These are phyloP conservation scores for Phengaris alcon DNA, from an alignment of 2,888 invertebrate species.

Conservation along the genomic window DNA sequence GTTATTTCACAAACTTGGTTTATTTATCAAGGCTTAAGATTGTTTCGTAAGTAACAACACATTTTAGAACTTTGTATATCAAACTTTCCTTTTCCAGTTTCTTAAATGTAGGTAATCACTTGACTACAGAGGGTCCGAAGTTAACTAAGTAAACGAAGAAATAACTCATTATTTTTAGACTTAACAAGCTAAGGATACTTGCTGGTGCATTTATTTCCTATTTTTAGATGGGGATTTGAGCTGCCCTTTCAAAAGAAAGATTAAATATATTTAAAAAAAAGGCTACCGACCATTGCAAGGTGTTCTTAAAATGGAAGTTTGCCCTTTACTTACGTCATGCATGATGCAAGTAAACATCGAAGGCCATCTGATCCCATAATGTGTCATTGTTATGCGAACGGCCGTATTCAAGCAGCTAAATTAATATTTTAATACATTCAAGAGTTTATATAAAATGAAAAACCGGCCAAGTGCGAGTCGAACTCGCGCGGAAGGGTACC, in stretches of 20 bases:
- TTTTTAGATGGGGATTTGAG: conserved; percentile 4
- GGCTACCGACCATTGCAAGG: not conserved
- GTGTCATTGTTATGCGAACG: not conserved
- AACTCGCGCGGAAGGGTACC: too few relatives aligned
- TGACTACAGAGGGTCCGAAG: not conserved
- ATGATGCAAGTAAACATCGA: not conserved
- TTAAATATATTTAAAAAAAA: not conserved
- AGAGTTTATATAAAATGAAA: not conserved
- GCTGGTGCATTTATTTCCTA: not conserved
- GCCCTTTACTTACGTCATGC: not conserved
- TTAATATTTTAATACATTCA: not conserved
- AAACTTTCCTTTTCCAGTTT: not conserved
- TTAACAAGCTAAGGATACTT: conserved; percentile 1
- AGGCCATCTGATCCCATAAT: not conserved
- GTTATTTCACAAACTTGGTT: not conserved
- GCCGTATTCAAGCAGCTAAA: not conserved
- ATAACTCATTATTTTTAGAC: not conserved
- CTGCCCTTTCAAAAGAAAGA: not conserved
- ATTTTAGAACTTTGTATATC: not conserved
- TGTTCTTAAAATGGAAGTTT: not conserved
- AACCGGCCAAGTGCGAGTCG: too few relatives aligned
- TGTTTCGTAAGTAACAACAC: not conserved
- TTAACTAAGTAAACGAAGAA: not conserved
- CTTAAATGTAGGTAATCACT: not conserved
- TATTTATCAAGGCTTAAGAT: too few relatives aligned